Base-by-base conservation (phyloP, 2,888 invertebrate species). In the Apodemia hepburni region DNA sequence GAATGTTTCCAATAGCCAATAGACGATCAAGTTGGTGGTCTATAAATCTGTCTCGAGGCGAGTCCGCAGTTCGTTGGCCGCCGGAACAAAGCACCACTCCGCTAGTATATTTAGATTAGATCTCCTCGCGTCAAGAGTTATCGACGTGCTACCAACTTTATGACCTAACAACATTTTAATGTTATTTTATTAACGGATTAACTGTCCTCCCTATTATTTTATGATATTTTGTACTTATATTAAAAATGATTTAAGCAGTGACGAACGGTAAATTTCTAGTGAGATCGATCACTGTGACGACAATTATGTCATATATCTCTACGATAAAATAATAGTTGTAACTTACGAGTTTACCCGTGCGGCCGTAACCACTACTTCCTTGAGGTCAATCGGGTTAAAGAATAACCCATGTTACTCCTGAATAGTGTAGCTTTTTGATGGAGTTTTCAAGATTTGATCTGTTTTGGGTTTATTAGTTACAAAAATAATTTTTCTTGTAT, bases 11-110 rank as follows among this genome's bases (percentile, higher is more conserved):
- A 64, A 63, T 65, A 29, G 64, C 29, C 64, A 47, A 47, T n/a
- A 45, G 27, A 54, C 47, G 62, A 54, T 58, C 61, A 33, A n/a
- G 58, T 47, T 49, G 35, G 51, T 47, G 51, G 63, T 61, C 62
- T 49, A 61, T 64, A 65, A 66, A 66, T 66, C 62, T 62, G 61
- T 64, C 66, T 58, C 33, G 59, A 38, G 49, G 58, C 58, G 47
- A 62, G 57, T 59, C 60, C 17, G 22, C 51, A 54, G 63, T 54
- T 57, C 59, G 38, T 54, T 54, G 47, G 47, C 59, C 15, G 59
- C 38, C 18, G 45, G 9, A 42, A 38, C 22, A 18, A 38, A 35
- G 59, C n/a, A 11, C 17, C 18, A 17, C 38, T 38, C 3, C 22
- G 15, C 22, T 18, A 38, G 17, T 18, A 35, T 58, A 33, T 38